phyloP scores from a whole-genome alignment of 2,797 vertebrate genomes.

The Streptopelia turtur region DNA sequence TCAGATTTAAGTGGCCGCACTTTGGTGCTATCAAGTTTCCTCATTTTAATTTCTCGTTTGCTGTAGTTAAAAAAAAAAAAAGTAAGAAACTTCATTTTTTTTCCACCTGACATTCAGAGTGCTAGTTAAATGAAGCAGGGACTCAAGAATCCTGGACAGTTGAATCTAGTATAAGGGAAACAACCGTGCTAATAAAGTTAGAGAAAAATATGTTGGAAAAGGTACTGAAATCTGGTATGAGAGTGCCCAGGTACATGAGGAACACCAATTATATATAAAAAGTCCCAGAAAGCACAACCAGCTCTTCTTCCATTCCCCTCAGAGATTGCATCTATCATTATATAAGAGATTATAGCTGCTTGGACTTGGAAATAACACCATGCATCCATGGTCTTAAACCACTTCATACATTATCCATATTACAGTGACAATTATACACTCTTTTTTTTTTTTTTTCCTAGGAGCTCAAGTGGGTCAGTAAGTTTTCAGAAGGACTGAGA shows the following conservation, averaged over 20 bases:
- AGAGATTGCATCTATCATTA: not conserved
- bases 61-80: constrained; percentile 28
- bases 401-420: not conserved
- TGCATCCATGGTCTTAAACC: not conserved
- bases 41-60: constrained; percentile 78
- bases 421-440: not conserved
- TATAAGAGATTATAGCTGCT: not conserved
- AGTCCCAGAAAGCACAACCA: not conserved
- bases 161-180: not conserved
- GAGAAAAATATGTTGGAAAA: not conserved
- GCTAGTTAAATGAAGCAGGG: not conserved
- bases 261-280: not conserved
- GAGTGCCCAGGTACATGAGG: not conserved
- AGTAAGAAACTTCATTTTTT: not conserved
- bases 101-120: not conserved
- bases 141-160: not conserved
- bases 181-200: not conserved
- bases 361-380: not conserved
- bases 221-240: not conserved
- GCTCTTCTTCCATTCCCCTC: not conserved
- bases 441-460: not conserved
- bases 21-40: constrained; percentile 89
- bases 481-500: not conserved
- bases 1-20: constrained; percentile 85
- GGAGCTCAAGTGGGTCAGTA: not conserved